Percentiles rank a stretch among this genome's conserved stretches.
Evolutionary conservation across 2,797 vertebrate genomes (phyloP).

Genomic region (Tapera naevia): DNA sequence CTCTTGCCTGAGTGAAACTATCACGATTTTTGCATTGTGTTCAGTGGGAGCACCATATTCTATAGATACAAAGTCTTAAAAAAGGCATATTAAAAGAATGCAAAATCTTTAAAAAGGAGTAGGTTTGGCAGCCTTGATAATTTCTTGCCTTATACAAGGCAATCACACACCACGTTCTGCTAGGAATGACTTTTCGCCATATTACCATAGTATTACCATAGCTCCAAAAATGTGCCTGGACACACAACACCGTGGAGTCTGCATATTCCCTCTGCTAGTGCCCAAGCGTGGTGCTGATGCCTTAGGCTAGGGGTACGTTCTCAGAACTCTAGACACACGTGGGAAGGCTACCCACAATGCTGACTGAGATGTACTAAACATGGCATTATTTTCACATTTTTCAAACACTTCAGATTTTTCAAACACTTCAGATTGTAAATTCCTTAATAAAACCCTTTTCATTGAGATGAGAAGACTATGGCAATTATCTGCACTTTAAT

Average conservation of each 20-base stretch:
- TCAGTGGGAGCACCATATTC: background rate
- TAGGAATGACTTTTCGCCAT: too few relatives aligned
- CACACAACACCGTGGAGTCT: fast-evolving
- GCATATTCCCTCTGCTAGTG: background rate
- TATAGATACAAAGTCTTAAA: fast-evolving
- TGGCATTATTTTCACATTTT: background rate
- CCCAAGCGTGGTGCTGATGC: too few relatives aligned
- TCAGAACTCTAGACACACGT: background rate
- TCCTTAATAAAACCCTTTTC: background rate
- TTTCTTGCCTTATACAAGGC: fast-evolving
- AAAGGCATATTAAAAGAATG: too few relatives aligned
- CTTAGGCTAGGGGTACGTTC: too few relatives aligned
- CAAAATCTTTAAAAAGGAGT: background rate
- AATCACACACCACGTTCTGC: fast-evolving
- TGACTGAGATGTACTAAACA: background rate
- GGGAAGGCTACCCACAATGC: background rate
- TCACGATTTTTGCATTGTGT: background rate
- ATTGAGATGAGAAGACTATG: background rate
- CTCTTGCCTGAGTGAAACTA: background rate
- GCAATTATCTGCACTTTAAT: background rate
- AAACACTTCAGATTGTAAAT: background rate
- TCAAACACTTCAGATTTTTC: background rate
- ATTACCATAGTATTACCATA: background rate
- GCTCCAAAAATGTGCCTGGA: background rate
- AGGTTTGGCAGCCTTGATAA: background rate